A percentile compares a stretch with the other conserved stretches of the same genome.
phyloP scores from a whole-genome alignment of 1,140 invertebrate genomes.

The Drosophila bipectinata region DNA sequence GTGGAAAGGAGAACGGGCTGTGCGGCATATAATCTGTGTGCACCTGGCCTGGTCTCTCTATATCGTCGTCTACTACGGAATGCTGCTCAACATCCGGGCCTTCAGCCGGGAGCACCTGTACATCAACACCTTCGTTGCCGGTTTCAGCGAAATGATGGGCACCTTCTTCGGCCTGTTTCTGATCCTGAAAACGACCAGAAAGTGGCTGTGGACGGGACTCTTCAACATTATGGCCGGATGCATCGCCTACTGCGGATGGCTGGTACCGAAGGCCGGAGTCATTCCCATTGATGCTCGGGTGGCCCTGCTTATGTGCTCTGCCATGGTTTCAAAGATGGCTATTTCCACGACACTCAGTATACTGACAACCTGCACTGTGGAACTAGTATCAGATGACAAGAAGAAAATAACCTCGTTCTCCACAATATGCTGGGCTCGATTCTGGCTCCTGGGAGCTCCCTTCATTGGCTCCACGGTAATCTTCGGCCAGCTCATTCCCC shows the following conservation, averaged over 20 bases:
- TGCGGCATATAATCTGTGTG: slow-evolving; percentile 77
- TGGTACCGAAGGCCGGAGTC: slow-evolving; percentile 66
- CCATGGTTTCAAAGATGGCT: slow-evolving; percentile 82
- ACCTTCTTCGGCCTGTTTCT: slow-evolving; percentile 82
- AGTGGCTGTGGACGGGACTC: slow-evolving; percentile 79
- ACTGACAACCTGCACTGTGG: slow-evolving; percentile 82
- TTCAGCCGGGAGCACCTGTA: slow-evolving; percentile 83
- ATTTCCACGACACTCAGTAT: slow-evolving; percentile 80
- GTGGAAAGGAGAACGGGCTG: slow-evolving; percentile 75
- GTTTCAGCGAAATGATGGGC: slow-evolving; percentile 82
- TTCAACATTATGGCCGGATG: slow-evolving; percentile 79
- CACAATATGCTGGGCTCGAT: slow-evolving; percentile 81
- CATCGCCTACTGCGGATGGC: slow-evolving; percentile 78
- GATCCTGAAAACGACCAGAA: slow-evolving; percentile 74
- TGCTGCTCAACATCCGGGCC: slow-evolving; percentile 83
- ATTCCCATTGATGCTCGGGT: slow-evolving; percentile 64
- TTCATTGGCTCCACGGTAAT: slow-evolving; percentile 78
- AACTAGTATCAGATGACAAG: slow-evolving; percentile 75
- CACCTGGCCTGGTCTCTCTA: slow-evolving; percentile 82
- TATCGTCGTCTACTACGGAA: slow-evolving; percentile 84
- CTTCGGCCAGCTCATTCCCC: slow-evolving; percentile 77
- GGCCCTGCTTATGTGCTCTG: slow-evolving; percentile 74
- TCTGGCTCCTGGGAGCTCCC: slow-evolving; percentile 81
- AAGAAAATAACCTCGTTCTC: slow-evolving; percentile 78
- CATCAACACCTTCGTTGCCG: slow-evolving; percentile 81